Conservation (phyloP, 1,140 invertebrate species). For the Drosophila ananassae region DNA sequence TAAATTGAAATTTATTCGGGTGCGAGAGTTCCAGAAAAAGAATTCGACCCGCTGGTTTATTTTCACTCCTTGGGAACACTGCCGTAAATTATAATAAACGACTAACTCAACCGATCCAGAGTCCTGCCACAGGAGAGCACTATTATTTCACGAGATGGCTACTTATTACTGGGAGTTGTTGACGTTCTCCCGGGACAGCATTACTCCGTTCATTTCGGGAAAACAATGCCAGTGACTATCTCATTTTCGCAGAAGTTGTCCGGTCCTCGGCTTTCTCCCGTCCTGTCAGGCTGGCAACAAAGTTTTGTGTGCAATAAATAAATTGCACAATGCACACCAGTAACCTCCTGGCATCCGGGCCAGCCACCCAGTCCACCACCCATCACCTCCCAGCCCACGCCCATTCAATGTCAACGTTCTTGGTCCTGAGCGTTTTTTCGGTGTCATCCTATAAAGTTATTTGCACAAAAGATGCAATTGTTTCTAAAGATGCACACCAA, state of each 20-base stretch:
- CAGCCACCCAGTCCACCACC: background rate
- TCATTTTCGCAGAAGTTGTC: constrained; percentile 61
- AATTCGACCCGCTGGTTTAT: background rate
- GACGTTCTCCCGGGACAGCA: constrained; percentile 36
- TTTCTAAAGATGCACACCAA: constrained; percentile 67
- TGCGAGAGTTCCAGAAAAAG: constrained; percentile 3
- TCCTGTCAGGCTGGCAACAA: constrained; percentile 5
- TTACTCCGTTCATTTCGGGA: constrained; percentile 68
- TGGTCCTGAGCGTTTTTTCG: constrained; percentile 34
- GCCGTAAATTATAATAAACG: constrained; percentile 67
- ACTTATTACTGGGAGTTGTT: constrained; percentile 57
- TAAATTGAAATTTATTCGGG: constrained; percentile 68
- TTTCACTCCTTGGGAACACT: background rate
- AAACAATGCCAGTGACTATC: constrained; percentile 76
- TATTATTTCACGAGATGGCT: constrained; percentile 61
- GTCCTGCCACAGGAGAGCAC: constrained; percentile 18
- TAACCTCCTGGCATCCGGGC: constrained; percentile 29
- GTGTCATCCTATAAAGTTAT: constrained; percentile 65
- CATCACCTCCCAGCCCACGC: constrained; percentile 10
- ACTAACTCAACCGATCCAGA: constrained; percentile 24
- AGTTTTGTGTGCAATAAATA: constrained; percentile 76
- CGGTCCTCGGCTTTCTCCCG: constrained; percentile 1
- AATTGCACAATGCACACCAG: constrained; percentile 75
- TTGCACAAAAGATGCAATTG: constrained; percentile 78
- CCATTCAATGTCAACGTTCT: constrained; percentile 56